Evolutionary conservation across 2,113 vertebrate genomes (phyloP).

Genomic region (Oncorhynchus keta): DNA sequence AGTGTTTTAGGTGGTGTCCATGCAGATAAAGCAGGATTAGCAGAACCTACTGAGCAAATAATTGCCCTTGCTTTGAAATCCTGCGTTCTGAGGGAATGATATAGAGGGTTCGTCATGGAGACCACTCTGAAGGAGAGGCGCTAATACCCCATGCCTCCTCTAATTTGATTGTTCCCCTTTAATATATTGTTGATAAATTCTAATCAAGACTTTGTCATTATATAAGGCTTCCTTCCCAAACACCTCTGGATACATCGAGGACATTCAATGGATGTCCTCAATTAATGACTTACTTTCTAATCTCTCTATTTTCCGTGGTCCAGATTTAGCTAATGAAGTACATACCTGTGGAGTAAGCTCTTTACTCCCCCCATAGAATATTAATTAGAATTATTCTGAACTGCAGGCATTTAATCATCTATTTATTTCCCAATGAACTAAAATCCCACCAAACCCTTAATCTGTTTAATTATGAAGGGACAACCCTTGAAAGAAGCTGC

Average conservation of each 20-base stretch:
- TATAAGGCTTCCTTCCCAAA: constrained; percentile 1
- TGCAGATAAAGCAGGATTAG: constrained; percentile 55
- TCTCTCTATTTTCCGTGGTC: neutral
- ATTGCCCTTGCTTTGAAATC: constrained; percentile 79
- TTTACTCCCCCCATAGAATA: constrained; percentile 22
- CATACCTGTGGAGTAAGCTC: constrained; percentile 35
- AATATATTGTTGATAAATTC: constrained; percentile 31
- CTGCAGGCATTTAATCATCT: constrained; percentile 17
- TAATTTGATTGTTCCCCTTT: constrained; percentile 23
- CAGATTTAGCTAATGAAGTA: constrained; percentile 28
- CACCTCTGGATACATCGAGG: constrained; percentile 12
- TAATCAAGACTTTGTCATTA: constrained; percentile 20
- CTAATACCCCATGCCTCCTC: constrained; percentile 11
- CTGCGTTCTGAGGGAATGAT: constrained; percentile 69
- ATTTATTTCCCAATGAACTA: constrained; percentile 13
- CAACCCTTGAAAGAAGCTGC: neutral
- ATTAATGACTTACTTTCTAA: neutral
- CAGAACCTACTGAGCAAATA: constrained; percentile 82
- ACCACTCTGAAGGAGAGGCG: constrained; percentile 13
- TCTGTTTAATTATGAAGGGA: neutral
- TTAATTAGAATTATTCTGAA: constrained; percentile 36
- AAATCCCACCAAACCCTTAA: constrained; percentile 21
- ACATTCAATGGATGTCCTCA: constrained; percentile 17
- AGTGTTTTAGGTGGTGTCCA: constrained; percentile 71
- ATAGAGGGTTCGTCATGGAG: constrained; percentile 29